Percentiles rank a stretch among this genome's conserved stretches.
These are phyloP conservation scores for Onthophagus sagittarius DNA, from an alignment of 2,888 invertebrate genomes.

Conservation along the genomic window DNA sequence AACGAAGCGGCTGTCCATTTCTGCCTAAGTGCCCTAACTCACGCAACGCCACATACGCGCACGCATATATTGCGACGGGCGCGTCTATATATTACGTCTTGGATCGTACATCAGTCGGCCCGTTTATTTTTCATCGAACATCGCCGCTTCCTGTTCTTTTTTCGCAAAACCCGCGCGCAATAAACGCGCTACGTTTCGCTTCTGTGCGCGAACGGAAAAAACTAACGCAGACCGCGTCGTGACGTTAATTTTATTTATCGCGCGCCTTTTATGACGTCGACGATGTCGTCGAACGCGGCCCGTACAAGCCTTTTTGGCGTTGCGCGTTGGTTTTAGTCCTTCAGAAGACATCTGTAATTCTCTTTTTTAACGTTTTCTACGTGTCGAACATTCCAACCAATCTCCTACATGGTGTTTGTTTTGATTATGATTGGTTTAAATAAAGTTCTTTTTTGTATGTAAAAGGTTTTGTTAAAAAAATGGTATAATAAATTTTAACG, in stretches of 20 bases:
- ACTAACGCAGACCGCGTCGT: conserved; percentile 2
- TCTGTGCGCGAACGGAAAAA: neutral
- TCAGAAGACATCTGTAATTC: neutral
- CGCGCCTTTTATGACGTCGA: conserved; percentile 7
- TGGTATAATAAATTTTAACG: neutral
- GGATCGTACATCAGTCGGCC: conserved; percentile 22
- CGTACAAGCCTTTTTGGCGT: neutral
- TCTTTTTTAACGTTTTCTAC: neutral
- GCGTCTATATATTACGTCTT: conserved; percentile 23
- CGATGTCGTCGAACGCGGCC: neutral
- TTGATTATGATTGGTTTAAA: neutral
- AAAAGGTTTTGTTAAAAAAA: neutral
- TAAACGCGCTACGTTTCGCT: conserved; percentile 5
- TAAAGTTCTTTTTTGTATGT: neutral
- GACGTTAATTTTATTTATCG: conserved; percentile 12
- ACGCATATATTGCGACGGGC: conserved; percentile 23
- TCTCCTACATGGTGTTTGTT: neutral
- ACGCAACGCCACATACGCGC: conserved; percentile 21
- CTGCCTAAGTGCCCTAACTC: conserved; percentile 23
- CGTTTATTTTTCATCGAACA: conserved; percentile 26
- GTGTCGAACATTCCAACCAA: neutral
- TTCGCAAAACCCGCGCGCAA: conserved; percentile 16
- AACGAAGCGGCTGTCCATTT: conserved; percentile 2
- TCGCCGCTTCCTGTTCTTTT: conserved; percentile 26
- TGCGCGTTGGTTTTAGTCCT: neutral